Evolutionary conservation across 2,797 vertebrate species (phyloP).

Genomic region (Mallotus villosus): DNA sequence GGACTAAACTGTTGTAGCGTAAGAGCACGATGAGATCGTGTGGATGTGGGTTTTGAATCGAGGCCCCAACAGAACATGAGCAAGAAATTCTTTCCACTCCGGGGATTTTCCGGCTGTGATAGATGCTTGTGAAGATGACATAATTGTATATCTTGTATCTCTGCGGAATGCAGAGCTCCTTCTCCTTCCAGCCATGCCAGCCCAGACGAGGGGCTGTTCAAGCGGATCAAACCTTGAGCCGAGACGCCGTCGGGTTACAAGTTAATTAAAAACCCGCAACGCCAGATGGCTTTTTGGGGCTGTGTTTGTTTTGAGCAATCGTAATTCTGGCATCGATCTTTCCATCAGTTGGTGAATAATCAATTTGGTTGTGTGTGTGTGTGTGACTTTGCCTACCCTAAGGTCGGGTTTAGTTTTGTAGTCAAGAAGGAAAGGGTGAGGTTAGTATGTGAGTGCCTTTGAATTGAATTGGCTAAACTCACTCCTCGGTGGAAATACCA

Average conservation of each 20-base stretch:
- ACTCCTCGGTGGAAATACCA: no score
- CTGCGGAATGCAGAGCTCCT: slow-evolving; percentile 1
- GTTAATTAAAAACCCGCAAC: slow-evolving; percentile 8
- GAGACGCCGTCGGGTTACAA: not conserved
- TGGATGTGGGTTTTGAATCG: not conserved
- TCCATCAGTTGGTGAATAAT: not conserved
- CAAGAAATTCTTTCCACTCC: not conserved
- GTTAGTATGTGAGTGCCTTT: not conserved
- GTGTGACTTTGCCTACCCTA: not conserved
- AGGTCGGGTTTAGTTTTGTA: not conserved
- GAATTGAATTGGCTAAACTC: not conserved
- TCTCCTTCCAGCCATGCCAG: not conserved
- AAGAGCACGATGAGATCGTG: no score
- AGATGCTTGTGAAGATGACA: not conserved
- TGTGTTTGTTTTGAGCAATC: not conserved
- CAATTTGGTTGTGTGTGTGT: not conserved
- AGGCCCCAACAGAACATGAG: not conserved
- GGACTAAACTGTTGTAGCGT: not conserved
- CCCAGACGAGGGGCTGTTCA: not conserved
- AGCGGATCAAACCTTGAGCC: not conserved
- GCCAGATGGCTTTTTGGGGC: not conserved
- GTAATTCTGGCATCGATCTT: not conserved
- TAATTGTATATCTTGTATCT: slow-evolving; percentile 7
- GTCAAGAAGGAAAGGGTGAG: not conserved
- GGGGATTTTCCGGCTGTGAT: not conserved